Evolutionary conservation across 2,888 invertebrate species (phyloP).

Genomic region (Dastarcus helophoroides): DNA sequence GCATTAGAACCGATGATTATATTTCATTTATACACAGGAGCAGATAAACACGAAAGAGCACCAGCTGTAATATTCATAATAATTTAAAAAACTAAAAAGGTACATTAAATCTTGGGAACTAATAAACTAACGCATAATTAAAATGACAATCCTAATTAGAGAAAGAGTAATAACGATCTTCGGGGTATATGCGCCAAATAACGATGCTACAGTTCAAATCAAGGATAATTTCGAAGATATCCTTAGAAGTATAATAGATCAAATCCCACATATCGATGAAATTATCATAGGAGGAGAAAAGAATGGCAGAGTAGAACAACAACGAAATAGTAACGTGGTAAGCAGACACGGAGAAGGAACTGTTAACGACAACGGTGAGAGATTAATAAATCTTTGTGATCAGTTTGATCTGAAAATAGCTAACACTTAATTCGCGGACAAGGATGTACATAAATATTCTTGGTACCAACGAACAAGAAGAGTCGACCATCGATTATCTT

Average conservation of each 20-base stretch:
- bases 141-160: constrained; percentile 3
- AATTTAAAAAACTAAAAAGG: neutral
- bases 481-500: too few species aligned
- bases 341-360: constrained; percentile 5
- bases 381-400: neutral
- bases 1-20: too few species aligned
- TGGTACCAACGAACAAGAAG: too few species aligned
- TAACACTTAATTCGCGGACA: too few species aligned
- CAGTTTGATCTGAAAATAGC: constrained; percentile 3
- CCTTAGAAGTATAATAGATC: constrained; percentile 2
- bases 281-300: constrained; percentile 3
- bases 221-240: constrained; percentile 2
- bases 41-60: constrained; percentile 1
- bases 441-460: too few species aligned
- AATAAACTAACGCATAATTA: constrained; percentile 3
- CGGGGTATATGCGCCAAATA: constrained; percentile 4
- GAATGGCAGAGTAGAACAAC: constrained; percentile 2
- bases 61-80: constrained; percentile 2
- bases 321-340: neutral
- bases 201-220: constrained; percentile 2
- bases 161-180: constrained; percentile 4
- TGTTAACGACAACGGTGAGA: constrained; percentile 3
- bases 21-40: constrained; percentile 1
- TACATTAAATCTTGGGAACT: constrained; percentile 5
- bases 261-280: constrained; percentile 2